Percentiles rank a stretch among this genome's conserved stretches.
These are phyloP conservation scores for Protodeltote pygarga DNA, from an alignment of 2,888 invertebrate genomes.

Conservation along the genomic window DNA sequence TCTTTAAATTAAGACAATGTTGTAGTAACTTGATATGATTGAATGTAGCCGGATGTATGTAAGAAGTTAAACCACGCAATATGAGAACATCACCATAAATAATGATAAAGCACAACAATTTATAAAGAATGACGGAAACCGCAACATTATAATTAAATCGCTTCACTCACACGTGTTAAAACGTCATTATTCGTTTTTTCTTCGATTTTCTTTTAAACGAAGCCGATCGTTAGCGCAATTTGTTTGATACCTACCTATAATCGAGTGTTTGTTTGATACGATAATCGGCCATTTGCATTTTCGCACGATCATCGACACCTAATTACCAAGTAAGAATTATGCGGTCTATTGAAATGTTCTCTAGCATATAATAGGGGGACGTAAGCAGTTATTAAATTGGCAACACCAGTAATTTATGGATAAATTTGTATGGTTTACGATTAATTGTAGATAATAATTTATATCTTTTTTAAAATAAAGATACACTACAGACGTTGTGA, in stretches of 20 bases:
- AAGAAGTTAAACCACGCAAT: too few species aligned
- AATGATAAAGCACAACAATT: too few species aligned
- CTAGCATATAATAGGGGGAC: slow-evolving; percentile 17
- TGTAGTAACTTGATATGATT: too few species aligned
- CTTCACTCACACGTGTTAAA: too few species aligned
- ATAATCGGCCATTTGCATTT: slow-evolving; percentile 27
- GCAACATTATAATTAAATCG: not conserved
- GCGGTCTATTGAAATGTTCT: slow-evolving; percentile 18
- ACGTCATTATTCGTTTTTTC: not conserved
- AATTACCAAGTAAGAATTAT: slow-evolving; percentile 22
- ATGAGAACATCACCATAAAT: not conserved
- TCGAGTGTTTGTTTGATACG: slow-evolving; percentile 2
- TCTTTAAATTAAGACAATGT: too few species aligned
- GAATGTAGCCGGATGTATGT: too few species aligned
- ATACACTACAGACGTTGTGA: too few species aligned
- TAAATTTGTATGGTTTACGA: slow-evolving; percentile 5
- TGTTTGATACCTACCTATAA: slow-evolving; percentile 16
- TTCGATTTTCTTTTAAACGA: not conserved
- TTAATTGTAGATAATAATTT: slow-evolving; percentile 2
- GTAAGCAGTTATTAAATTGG: slow-evolving; percentile 20
- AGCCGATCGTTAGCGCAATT: slow-evolving; percentile 16
- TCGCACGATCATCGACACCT: slow-evolving; percentile 26
- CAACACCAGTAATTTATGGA: slow-evolving; percentile 6
- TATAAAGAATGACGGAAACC: too few species aligned
- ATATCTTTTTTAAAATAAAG: not conserved